Percentiles rank a stretch among this genome's conserved stretches.
phyloP scores from a whole-genome alignment of 2,797 vertebrate genomes.

The Pseudochirops corinnae region DNA sequence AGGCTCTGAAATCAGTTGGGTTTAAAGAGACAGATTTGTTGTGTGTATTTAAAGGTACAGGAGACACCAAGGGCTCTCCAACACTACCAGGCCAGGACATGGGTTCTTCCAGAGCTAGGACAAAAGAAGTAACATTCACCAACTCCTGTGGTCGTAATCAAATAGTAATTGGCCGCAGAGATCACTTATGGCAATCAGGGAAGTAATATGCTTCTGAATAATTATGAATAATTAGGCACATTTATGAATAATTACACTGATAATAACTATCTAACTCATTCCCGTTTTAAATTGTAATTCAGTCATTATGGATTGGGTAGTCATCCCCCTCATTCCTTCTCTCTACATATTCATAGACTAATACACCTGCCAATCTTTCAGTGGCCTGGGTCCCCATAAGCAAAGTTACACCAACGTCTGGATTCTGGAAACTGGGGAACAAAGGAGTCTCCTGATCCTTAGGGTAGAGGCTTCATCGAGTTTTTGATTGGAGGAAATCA shows the following conservation, averaged over 20 bases:
- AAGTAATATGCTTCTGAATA: slow-evolving; percentile 89
- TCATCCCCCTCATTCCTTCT: slow-evolving; percentile 72
- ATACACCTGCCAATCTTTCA: slow-evolving; percentile 68
- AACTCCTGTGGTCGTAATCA: slow-evolving; percentile 84
- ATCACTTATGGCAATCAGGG: slow-evolving; percentile 87
- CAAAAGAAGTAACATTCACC: slow-evolving; percentile 75
- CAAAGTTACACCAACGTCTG: not conserved
- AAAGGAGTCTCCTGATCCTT: not conserved
- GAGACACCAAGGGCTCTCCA: slow-evolving; percentile 35
- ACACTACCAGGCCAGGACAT: slow-evolving; percentile 62
- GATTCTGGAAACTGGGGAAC: not conserved
- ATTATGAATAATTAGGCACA: slow-evolving; percentile 90
- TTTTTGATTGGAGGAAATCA: slow-evolving; percentile 8
- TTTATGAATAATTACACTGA: slow-evolving; percentile 89
- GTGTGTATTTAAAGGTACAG: slow-evolving; percentile 80
- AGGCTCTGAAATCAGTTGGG: slow-evolving; percentile 77
- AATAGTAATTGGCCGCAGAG: slow-evolving; percentile 86
- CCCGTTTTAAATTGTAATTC: slow-evolving; percentile 87
- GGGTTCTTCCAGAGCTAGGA: slow-evolving; percentile 71
- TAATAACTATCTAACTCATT: slow-evolving; percentile 88
- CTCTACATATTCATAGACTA: slow-evolving; percentile 78
- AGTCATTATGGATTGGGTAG: slow-evolving; percentile 83
- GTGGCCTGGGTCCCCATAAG: slow-evolving; percentile 22
- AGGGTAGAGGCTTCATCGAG: not conserved
- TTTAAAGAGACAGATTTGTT: slow-evolving; percentile 56